A percentile compares a stretch with the other conserved stretches of the same genome.
phyloP scores from a whole-genome alignment of 2,888 invertebrate genomes.

The Agriopis leucophaearia region DNA sequence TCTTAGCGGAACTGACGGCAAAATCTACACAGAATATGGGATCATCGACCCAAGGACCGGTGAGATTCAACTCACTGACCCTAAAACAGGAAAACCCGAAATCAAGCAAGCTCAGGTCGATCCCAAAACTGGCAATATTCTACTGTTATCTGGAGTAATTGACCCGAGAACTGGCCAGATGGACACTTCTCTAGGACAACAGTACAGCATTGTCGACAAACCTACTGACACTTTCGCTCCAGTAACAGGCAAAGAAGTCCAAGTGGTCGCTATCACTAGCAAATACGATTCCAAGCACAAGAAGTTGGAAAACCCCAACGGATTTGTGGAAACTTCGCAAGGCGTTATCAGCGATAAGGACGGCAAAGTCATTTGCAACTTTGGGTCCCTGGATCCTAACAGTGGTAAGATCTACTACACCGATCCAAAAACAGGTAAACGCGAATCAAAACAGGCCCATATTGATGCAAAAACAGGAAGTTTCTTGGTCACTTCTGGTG shows the following conservation, averaged over 20 bases:
- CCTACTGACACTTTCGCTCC: slow-evolving; percentile 79
- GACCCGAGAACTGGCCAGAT: slow-evolving; percentile 87
- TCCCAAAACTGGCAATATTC: slow-evolving; percentile 83
- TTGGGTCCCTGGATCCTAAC: slow-evolving; percentile 88
- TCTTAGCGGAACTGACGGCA: slow-evolving; percentile 87
- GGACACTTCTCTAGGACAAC: slow-evolving; percentile 85
- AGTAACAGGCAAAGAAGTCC: slow-evolving; percentile 80
- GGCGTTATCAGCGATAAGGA: slow-evolving; percentile 89
- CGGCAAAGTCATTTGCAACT: slow-evolving; percentile 89
- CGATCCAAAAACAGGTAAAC: slow-evolving; percentile 87
- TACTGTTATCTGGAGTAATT: slow-evolving; percentile 83
- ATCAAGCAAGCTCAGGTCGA: slow-evolving; percentile 77
- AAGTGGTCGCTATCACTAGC: slow-evolving; percentile 86
- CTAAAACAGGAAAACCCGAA: slow-evolving; percentile 79
- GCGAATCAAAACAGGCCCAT: slow-evolving; percentile 87
- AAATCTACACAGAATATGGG: slow-evolving; percentile 87
- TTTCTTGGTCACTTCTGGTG: slow-evolving; percentile 86
- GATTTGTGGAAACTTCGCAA: slow-evolving; percentile 82
- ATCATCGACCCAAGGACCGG: slow-evolving; percentile 88
- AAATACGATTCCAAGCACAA: slow-evolving; percentile 87
- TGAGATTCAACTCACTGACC: slow-evolving; percentile 75
- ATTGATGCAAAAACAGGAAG: slow-evolving; percentile 86
- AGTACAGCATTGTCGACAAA: slow-evolving; percentile 87
- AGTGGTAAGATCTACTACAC: slow-evolving; percentile 86
- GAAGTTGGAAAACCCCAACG: slow-evolving; percentile 86